These are phyloP conservation scores for Diloba caeruleocephala DNA, from an alignment of 2,888 invertebrate species.

Conservation along the genomic window DNA sequence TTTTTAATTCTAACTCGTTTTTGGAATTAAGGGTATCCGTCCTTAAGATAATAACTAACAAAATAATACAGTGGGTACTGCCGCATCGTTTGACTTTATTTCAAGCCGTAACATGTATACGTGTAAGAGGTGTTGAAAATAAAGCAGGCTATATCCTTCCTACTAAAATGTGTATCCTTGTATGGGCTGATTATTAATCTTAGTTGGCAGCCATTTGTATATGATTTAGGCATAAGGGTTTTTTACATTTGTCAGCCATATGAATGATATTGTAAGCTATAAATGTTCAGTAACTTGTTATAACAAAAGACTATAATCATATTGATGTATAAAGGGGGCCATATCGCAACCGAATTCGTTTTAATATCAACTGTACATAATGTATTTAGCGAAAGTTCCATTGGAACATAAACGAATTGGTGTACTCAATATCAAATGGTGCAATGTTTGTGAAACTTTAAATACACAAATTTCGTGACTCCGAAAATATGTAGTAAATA, in stretches of 20 bases:
- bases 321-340: conserved; percentile 53
- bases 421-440: conserved; percentile 38
- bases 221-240: conserved; percentile 49
- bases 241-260: conserved; percentile 50
- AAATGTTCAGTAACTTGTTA: conserved; percentile 35
- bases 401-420: conserved; percentile 18
- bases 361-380: conserved; percentile 25
- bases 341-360: conserved; percentile 53
- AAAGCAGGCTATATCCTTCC: conserved; percentile 33
- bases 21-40: conserved; percentile 67
- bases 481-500: conserved; percentile 70
- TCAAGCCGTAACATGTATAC: conserved; percentile 37
- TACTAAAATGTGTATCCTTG: conserved; percentile 31
- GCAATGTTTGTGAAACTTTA: conserved; percentile 36
- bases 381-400: conserved; percentile 24
- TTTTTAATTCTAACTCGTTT: conserved; percentile 43
- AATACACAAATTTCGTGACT: conserved; percentile 71
- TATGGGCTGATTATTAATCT: conserved; percentile 30
- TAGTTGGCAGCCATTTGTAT: conserved; percentile 34
- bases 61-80: conserved; percentile 41
- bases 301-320: conserved; percentile 35
- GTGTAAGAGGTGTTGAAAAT: conserved; percentile 17
- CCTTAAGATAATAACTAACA: conserved; percentile 63
- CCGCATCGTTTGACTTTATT: conserved; percentile 27
- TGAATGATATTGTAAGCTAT: conserved; percentile 50